Evolutionary conservation across 2,113 vertebrate genomes (phyloP).

Genomic region (Percopsis transmontana): DNA sequence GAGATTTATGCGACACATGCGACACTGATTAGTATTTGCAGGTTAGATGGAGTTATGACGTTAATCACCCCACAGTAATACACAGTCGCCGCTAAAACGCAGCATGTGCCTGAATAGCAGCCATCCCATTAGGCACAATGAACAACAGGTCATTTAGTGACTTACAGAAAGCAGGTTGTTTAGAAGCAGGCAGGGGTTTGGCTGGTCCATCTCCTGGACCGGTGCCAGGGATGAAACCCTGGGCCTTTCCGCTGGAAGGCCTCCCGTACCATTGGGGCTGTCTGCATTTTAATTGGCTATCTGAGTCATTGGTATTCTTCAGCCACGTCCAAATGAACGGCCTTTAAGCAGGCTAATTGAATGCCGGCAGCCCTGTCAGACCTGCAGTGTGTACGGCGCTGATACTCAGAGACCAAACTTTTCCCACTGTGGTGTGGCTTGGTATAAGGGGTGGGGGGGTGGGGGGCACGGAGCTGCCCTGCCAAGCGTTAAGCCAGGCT

Average conservation of each 20-base stretch:
- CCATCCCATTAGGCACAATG: conserved; percentile 43
- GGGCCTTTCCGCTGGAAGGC: too few species aligned
- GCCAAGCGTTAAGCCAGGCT: conserved; percentile 22
- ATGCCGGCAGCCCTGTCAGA: conserved; percentile 31
- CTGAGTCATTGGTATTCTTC: conserved; percentile 31
- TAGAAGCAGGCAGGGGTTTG: too few species aligned
- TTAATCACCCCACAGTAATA: conserved; percentile 19
- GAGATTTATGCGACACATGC: conserved; percentile 14
- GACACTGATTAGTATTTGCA: conserved; percentile 22
- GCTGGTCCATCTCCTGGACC: too few species aligned
- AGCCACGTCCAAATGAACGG: conserved; percentile 39
- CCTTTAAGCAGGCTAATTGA: conserved; percentile 53
- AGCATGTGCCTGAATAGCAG: conserved; percentile 20
- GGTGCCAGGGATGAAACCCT: too few species aligned
- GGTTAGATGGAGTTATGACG: neutral
- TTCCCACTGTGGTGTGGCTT: conserved; percentile 7
- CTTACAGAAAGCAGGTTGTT: too few species aligned
- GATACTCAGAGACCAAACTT: conserved; percentile 55
- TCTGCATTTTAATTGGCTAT: conserved; percentile 56
- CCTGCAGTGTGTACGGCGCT: conserved; percentile 36
- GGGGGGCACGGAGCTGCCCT: conserved; percentile 8
- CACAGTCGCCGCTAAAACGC: conserved; percentile 3
- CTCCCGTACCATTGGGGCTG: too few species aligned
- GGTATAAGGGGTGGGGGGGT: conserved; percentile 20
- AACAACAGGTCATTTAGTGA: too few species aligned